phyloP scores from a whole-genome alignment of 2,888 invertebrate genomes.

The Drosophila paucipuncta region DNA sequence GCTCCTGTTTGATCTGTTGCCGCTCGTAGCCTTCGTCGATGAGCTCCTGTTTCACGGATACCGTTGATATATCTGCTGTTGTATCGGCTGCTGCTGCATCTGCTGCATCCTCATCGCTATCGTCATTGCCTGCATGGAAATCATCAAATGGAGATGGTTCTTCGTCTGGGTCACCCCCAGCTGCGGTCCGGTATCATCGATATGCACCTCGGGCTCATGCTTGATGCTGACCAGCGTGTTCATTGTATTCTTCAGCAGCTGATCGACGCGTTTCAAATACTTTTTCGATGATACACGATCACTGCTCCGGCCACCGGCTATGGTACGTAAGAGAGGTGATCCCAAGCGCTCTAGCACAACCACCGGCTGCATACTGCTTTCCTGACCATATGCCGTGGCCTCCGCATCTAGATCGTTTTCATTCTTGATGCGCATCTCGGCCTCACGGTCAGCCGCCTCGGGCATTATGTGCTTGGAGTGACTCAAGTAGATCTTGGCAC shows the following conservation, averaged over 20 bases:
- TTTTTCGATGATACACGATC: slow-evolving; percentile 82
- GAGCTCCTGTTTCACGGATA: slow-evolving; percentile 74
- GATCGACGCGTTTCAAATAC: slow-evolving; percentile 83
- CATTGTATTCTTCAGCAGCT: slow-evolving; percentile 82
- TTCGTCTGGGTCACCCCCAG: slow-evolving; percentile 45
- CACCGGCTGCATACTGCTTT: slow-evolving; percentile 71
- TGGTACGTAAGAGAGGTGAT: slow-evolving; percentile 71
- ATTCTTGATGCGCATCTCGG: slow-evolving; percentile 77
- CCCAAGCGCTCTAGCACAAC: slow-evolving; percentile 79
- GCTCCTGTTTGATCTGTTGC: slow-evolving; percentile 54
- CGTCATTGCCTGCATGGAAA: slow-evolving; percentile 47
- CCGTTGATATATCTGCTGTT: slow-evolving; percentile 14
- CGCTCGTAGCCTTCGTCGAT: slow-evolving; percentile 48
- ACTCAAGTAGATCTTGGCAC: slow-evolving; percentile 75
- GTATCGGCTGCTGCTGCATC: slow-evolving; percentile 11
- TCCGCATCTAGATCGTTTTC: slow-evolving; percentile 75
- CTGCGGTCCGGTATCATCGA: slow-evolving; percentile 53
- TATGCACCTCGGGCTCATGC: slow-evolving; percentile 82
- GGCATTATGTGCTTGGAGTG: slow-evolving; percentile 80
- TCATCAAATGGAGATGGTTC: slow-evolving; percentile 37
- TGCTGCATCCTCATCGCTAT: slow-evolving; percentile 56
- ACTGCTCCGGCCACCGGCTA: slow-evolving; percentile 41
- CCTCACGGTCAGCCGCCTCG: slow-evolving; percentile 65
- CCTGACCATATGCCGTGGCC: slow-evolving; percentile 21
- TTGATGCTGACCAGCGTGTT: slow-evolving; percentile 84